Percentiles rank a stretch among this genome's conserved stretches.
Evolutionary conservation across 2,113 vertebrate species (phyloP).

Genomic region (Tursiops truncatus): DNA sequence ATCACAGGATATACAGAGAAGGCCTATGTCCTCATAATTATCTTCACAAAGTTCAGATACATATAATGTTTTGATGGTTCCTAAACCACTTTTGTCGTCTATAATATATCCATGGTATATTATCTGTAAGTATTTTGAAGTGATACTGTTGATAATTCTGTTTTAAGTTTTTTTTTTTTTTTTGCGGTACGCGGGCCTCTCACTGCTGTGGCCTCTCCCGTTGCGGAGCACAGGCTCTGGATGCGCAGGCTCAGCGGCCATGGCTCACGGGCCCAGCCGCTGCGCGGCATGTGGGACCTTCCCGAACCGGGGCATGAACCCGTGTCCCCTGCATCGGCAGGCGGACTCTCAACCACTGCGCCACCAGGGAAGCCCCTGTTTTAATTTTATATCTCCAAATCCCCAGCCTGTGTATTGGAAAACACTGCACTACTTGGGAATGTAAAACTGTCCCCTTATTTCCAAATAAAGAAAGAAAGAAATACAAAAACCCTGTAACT

Average conservation of each 20-base stretch:
- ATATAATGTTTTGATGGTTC: fast-evolving
- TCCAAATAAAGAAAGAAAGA: neutral
- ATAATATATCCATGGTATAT: fast-evolving
- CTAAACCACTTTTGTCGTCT: too few species aligned
- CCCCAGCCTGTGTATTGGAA: fast-evolving
- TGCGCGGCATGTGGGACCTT: too few species aligned
- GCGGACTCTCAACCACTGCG: too few species aligned
- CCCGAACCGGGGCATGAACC: too few species aligned
- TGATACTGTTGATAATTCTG: neutral
- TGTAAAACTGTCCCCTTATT: neutral
- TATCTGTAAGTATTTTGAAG: neutral
- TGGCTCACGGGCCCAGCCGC: too few species aligned
- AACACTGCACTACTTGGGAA: neutral
- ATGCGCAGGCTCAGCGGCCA: too few species aligned
- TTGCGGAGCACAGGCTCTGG: too few species aligned
- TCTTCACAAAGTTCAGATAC: fast-evolving
- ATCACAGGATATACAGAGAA: neutral
- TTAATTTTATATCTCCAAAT: neutral
- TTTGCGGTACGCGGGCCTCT: too few species aligned
- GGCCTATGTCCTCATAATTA: fast-evolving
- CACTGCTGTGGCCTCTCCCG: too few species aligned
- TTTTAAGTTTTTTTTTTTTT: neutral
- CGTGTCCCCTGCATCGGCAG: too few species aligned
- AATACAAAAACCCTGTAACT: neutral
- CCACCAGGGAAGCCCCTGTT: too few species aligned